Evolutionary conservation across 1,140 invertebrate genomes (phyloP), one percentile per base, ranked within the genome.

Genomic region (Armadillidium nasatum): DNA sequence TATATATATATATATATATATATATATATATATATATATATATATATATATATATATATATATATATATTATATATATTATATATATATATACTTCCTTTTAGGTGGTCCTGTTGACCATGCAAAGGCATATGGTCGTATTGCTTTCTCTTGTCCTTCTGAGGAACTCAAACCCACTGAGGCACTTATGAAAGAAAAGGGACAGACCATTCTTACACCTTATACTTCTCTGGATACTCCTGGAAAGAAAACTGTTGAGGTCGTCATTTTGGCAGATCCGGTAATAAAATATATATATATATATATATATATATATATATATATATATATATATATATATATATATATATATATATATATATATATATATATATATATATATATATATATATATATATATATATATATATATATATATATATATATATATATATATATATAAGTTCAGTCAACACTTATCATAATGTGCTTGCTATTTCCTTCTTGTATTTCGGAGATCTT

Each of bases 171-270:
- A 45, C 83, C 84, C 11, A 91, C 98, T 76, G 89, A 95, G 82
- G 85, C 90, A 78, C 89, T 87, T 80, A 90, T 98, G 67, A 89
- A 91, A 81, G 88, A 90, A 21, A 88, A 87, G 11, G 89, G 90
- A 11, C 87, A 90, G 73, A 94, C 88, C 67, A 94, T 97, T 81
- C 85, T 98, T 10, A 98, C 92, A 3, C 93, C 94, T 13, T 86
- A 96, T 10, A 91, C 97, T 44, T 92, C 90, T 75, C 85, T 99
- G 71, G 94, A 96, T 82, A 99, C 97, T 0, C 96, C 96, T 0
- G 97, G 94, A 70, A 99, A 99, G 86, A 95, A 95, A 2, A 93
- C 93, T 10, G 97, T 99, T 0, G 88, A 92, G 77, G 97, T 99
- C 43, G 93, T 99, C 22, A 99, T 99, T 82, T 86, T 98, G 9